Evolutionary conservation across 2,888 invertebrate genomes (phyloP).

Genomic region (Dasypolia templi): DNA sequence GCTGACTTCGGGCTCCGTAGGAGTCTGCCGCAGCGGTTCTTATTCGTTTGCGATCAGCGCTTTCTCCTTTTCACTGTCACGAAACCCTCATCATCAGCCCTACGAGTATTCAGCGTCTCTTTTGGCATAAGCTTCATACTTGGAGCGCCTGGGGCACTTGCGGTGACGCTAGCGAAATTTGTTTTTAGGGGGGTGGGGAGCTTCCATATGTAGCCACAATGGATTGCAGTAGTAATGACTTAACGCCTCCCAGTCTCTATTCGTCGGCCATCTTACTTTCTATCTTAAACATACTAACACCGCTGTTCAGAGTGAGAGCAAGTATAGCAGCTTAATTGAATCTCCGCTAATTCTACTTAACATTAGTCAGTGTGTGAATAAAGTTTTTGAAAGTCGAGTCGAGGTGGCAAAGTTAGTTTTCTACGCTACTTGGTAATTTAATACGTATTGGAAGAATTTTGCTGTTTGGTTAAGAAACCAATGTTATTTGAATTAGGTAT

Average conservation of each 20-base stretch:
- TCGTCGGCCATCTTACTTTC: conserved; percentile 2
- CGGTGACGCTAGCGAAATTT: too few relatives aligned
- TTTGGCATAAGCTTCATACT: too few relatives aligned
- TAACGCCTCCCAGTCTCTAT: not conserved
- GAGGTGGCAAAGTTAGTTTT: conserved; percentile 32
- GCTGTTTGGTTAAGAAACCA: not conserved
- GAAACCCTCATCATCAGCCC: too few relatives aligned
- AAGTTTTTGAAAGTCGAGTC: conserved; percentile 36
- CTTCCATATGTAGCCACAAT: not conserved
- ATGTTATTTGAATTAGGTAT: not conserved
- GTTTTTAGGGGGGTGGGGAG: too few relatives aligned
- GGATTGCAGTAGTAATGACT: conserved; percentile 12
- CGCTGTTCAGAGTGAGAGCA: too few relatives aligned
- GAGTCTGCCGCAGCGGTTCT: too few relatives aligned
- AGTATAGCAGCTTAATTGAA: too few relatives aligned
- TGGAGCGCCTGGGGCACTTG: too few relatives aligned
- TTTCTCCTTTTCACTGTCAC: too few relatives aligned
- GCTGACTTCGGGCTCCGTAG: too few relatives aligned
- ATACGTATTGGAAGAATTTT: not conserved
- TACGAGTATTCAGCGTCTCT: too few relatives aligned
- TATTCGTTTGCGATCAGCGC: too few relatives aligned
- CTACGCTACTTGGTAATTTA: conserved; percentile 29
- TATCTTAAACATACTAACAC: conserved; percentile 8
- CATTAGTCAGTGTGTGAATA: conserved; percentile 26
- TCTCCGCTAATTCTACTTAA: conserved; percentile 46